Base-by-base conservation (phyloP, 2,888 invertebrate genomes). In the Branchipolynoe longqiensis region DNA sequence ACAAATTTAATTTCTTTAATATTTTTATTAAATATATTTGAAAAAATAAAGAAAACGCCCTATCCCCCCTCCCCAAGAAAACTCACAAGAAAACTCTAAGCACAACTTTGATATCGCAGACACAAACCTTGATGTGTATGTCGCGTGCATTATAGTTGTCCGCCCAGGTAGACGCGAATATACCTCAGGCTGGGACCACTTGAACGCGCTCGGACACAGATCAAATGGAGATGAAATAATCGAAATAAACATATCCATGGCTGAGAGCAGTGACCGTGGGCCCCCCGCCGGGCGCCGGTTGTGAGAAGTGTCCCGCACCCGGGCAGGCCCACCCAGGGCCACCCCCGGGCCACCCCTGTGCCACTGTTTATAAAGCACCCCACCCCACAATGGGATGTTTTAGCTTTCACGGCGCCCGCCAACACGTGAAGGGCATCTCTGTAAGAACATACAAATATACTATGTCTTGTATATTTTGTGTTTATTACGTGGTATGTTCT, bases 221-320 rank as follows among this genome's bases (percentile, higher is more conserved):
- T 62, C 28, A 62, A 62, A 62, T 62, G 62, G 69, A 69, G 36
- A 69, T 69, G 69, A 69, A 69, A 69, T 69, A 69, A 38, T 33
- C 4, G 69, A 69, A 69, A 69, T 69, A 69, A 38, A 69, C 69
- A 69, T 69, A 69, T 69, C 69, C 36, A 38, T 69, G 36, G 69
- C 69, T 33, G 36, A 22, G 69, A 33, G 33, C 69, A 38, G 36
- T 36, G 36, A 69, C 69, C 69, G 69, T 69, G 36, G 36, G 22
- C 69, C 33, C 22, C 22, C 36, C 69, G 69, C 18, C 69, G 36
- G 69, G 0, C 22, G 36, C 18, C 33, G 8, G 22, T 8, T 69
- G 33, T 69, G 69, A n/a, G n/a, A n/a, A n/a, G n/a, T n/a, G n/a
- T n/a, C n/a, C n/a, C n/a, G n/a, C n/a, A n/a, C n/a, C n/a, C n/a